phyloP scores from a whole-genome alignment of 2,113 vertebrate genomes.

The Callocephalon fimbriatum region DNA sequence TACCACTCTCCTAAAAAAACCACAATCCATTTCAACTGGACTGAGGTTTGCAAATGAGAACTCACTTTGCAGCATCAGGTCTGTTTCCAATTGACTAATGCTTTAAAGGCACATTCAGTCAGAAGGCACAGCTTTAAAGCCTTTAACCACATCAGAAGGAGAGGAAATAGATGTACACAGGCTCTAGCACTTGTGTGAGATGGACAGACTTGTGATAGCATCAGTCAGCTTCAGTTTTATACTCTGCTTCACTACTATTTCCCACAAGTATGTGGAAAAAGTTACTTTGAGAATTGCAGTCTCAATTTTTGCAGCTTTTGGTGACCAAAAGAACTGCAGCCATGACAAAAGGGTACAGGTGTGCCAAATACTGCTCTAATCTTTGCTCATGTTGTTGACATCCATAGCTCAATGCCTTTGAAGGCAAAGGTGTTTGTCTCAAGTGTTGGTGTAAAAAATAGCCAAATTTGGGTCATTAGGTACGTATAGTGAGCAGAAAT shows the following conservation, averaged over 20 bases:
- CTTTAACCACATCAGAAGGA: conserved; percentile 29
- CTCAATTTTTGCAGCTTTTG: not conserved
- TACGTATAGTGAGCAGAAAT: not conserved
- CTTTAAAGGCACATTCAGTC: not conserved
- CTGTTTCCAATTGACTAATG: conserved; percentile 1
- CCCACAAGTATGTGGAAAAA: not conserved
- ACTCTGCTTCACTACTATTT: not conserved
- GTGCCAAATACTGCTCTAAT: not conserved
- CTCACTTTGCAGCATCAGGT: not conserved
- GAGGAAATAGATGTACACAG: not conserved
- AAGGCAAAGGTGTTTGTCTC: not conserved
- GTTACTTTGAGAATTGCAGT: not conserved
- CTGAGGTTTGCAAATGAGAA: conserved; percentile 10
- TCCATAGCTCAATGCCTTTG: not conserved
- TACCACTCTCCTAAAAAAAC: not conserved
- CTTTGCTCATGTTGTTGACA: not conserved
- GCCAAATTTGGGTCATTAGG: not conserved
- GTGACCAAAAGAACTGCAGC: fast-evolving
- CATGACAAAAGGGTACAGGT: not conserved
- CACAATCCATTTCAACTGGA: not conserved
- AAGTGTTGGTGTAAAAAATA: not conserved
- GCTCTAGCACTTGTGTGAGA: not conserved
- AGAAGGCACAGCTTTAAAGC: not conserved
- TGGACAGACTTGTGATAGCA: not conserved
- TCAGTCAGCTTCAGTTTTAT: not conserved